These are phyloP conservation scores for Fratercula arctica DNA, from an alignment of 2,797 vertebrate genomes.

Conservation along the genomic window DNA sequence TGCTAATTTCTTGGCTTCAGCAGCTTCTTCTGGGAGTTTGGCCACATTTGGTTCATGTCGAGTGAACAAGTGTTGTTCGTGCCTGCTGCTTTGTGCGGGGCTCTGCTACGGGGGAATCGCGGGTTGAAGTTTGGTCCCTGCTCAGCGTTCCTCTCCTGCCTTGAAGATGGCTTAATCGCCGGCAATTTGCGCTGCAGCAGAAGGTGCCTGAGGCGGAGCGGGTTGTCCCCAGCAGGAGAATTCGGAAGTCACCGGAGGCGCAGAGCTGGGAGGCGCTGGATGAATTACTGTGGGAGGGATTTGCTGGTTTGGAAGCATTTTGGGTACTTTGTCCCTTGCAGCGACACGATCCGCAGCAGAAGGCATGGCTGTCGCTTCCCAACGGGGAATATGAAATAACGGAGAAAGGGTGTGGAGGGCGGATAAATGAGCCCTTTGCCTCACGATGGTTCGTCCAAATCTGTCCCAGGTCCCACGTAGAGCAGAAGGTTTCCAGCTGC, in stretches of 20 bases:
- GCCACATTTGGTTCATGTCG: background rate
- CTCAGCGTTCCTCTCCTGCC: background rate
- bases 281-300: background rate
- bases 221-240: background rate
- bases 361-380: background rate
- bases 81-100: background rate
- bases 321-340: background rate
- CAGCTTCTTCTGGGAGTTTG: slow-evolving; percentile 7
- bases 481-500: background rate
- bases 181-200: background rate
- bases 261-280: background rate
- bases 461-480: background rate
- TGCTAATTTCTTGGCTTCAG: slow-evolving; percentile 32
- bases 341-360: background rate
- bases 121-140: background rate
- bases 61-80: background rate
- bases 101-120: background rate
- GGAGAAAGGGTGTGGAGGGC: background rate
- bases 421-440: background rate
- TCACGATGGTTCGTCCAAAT: background rate
- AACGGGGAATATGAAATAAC: fast-evolving
- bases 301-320: background rate
- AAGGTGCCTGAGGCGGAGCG: background rate
- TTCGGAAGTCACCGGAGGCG: background rate
- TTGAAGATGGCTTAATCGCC: background rate